Conservation (phyloP, 2,888 invertebrate species). For the Noctua pronuba region DNA sequence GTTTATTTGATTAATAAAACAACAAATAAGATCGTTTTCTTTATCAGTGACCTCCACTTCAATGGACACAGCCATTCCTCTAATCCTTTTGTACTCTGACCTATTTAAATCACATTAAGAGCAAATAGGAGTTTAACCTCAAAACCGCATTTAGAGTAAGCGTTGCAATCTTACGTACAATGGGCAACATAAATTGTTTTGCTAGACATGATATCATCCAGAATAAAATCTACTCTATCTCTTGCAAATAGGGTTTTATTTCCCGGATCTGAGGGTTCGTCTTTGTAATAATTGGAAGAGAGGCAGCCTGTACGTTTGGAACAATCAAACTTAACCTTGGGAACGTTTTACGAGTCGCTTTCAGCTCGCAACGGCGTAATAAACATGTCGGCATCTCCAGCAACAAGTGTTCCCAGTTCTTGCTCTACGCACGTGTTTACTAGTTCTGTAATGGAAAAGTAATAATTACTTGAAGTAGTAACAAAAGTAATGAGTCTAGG, state of each 20-base stretch:
- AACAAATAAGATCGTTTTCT: neutral
- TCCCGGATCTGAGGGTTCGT: slow-evolving; percentile 39
- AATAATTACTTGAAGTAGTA: slow-evolving; percentile 44
- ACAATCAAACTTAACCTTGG: slow-evolving; percentile 87
- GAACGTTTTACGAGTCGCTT: slow-evolving; percentile 81
- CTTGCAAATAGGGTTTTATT: slow-evolving; percentile 43
- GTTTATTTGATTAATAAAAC: neutral
- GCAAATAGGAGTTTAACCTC: slow-evolving; percentile 81
- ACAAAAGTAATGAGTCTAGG: slow-evolving; percentile 28
- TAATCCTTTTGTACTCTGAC: slow-evolving; percentile 81
- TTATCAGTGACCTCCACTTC: slow-evolving; percentile 63
- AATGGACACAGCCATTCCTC: slow-evolving; percentile 71
- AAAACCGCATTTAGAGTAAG: slow-evolving; percentile 80
- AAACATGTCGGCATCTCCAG: slow-evolving; percentile 83
- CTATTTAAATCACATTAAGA: slow-evolving; percentile 83
- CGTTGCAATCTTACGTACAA: slow-evolving; percentile 71
- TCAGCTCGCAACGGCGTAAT: slow-evolving; percentile 77
- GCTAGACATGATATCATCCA: slow-evolving; percentile 27
- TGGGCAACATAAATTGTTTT: slow-evolving; percentile 64
- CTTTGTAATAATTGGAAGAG: slow-evolving; percentile 67
- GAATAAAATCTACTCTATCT: slow-evolving; percentile 48
- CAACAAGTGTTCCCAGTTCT: slow-evolving; percentile 82
- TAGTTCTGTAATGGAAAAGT: slow-evolving; percentile 57
- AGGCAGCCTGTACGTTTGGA: slow-evolving; percentile 70
- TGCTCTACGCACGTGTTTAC: slow-evolving; percentile 74